These are phyloP conservation scores for Forpus xanthops DNA, from an alignment of 2,797 vertebrate genomes.

Conservation along the genomic window DNA sequence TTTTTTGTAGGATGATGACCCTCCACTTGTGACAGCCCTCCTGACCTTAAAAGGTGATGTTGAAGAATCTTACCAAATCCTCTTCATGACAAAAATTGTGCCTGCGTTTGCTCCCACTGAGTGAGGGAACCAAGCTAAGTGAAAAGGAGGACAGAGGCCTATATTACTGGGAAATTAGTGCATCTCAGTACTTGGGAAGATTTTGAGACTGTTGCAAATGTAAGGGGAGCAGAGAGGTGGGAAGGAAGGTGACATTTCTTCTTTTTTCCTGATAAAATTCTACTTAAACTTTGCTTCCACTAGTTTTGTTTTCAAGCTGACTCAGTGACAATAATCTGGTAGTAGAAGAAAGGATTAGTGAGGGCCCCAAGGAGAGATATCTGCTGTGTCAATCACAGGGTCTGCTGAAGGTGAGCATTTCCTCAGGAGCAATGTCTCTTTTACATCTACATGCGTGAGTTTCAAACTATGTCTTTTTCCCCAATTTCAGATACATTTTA, in stretches of 20 bases:
- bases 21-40: conserved; percentile 74
- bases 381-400: background rate
- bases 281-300: background rate
- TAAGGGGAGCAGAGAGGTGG: background rate
- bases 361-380: background rate
- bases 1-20: conserved; percentile 77
- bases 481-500: background rate
- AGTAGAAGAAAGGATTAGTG: background rate
- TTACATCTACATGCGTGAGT: background rate
- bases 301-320: background rate
- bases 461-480: background rate
- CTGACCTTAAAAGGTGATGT: conserved; percentile 83
- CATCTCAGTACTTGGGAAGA: background rate
- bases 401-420: background rate
- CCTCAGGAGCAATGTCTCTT: background rate
- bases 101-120: background rate
- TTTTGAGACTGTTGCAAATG: background rate
- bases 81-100: conserved; percentile 78
- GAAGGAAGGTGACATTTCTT: background rate
- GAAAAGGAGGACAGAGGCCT: background rate
- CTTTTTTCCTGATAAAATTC: background rate
- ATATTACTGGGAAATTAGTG: background rate
- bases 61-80: conserved; percentile 80
- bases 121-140: background rate
- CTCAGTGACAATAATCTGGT: background rate